Percentiles rank a stretch among this genome's conserved stretches.
These are phyloP conservation scores for Meriones psammophilus DNA, from an alignment of 2,797 vertebrate species.

Conservation along the genomic window DNA sequence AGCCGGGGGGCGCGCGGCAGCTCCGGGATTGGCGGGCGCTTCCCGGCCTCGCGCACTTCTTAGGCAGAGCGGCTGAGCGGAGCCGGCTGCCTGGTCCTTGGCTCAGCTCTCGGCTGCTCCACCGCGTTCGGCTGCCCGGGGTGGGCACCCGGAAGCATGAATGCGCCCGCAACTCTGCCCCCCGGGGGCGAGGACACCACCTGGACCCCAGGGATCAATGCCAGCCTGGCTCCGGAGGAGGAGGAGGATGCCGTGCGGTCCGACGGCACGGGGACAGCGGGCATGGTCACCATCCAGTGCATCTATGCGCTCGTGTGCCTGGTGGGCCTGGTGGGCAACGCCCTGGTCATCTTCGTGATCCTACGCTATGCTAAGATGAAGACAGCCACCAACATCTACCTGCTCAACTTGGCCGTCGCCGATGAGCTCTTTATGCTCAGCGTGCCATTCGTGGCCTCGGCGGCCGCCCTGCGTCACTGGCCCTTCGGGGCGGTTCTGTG, in stretches of 20 bases:
- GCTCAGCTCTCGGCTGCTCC: background rate
- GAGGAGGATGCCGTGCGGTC: constrained; percentile 16
- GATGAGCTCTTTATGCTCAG: constrained; percentile 84
- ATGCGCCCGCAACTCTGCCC: constrained; percentile 43
- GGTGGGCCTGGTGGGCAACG: constrained; percentile 82
- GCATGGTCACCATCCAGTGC: constrained; percentile 80
- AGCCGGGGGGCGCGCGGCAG: background rate
- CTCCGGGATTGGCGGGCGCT: background rate
- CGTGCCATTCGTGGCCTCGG: constrained; percentile 80
- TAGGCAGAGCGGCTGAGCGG: background rate
- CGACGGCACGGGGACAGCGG: constrained; percentile 45
- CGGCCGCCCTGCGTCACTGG: constrained; percentile 81
- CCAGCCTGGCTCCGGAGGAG: background rate
- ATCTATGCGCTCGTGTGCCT: constrained; percentile 82
- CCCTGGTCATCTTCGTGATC: constrained; percentile 83
- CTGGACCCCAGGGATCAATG: constrained; percentile 66
- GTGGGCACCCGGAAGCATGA: constrained; percentile 78
- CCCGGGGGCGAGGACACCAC: constrained; percentile 33
- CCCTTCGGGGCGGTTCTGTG: constrained; percentile 83
- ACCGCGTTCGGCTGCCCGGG: background rate
- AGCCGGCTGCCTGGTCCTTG: background rate
- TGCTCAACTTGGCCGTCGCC: constrained; percentile 78
- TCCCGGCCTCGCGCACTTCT: background rate
- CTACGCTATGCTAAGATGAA: constrained; percentile 84
- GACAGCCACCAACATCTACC: constrained; percentile 84